phyloP scores from a whole-genome alignment of 2,888 invertebrate genomes.

The Orthosia cruda region DNA sequence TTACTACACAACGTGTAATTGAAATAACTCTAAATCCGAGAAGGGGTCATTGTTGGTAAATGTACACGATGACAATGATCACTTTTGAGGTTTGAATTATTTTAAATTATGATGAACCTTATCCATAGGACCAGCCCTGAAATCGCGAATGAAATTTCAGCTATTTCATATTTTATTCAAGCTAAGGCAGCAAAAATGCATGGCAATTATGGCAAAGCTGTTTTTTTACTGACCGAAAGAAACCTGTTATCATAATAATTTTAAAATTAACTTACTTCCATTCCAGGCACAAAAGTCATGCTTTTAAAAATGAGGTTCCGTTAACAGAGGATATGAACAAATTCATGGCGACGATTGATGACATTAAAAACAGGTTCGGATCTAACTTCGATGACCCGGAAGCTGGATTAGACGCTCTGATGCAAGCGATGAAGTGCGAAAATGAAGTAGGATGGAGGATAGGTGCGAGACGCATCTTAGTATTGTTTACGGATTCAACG shows the following conservation, averaged over 20 bases:
- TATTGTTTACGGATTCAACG: conserved; percentile 95
- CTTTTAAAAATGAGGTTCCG: conserved; percentile 94
- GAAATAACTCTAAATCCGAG: neutral
- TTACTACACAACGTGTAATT: too few relatives aligned
- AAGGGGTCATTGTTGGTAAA: neutral
- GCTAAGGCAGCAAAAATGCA: neutral
- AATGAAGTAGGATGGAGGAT: conserved; percentile 95
- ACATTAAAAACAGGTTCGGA: conserved; percentile 70
- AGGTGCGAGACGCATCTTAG: conserved; percentile 94
- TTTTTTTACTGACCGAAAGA: neutral
- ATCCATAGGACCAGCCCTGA: neutral
- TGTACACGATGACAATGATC: neutral
- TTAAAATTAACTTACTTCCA: neutral
- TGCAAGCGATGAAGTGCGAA: conserved; percentile 95
- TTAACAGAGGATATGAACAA: conserved; percentile 91
- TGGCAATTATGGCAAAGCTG: too few relatives aligned
- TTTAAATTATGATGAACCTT: too few relatives aligned
- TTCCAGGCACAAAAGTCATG: conserved; percentile 82
- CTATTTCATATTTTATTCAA: neutral
- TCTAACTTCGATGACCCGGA: conserved; percentile 94
- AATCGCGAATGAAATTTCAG: neutral
- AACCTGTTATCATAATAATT: neutral
- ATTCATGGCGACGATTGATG: conserved; percentile 74
- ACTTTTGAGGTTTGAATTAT: neutral
- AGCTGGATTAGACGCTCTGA: conserved; percentile 96